A percentile compares a stretch with the other conserved stretches of the same genome.
Evolutionary conservation across 1,140 invertebrate species (phyloP).

Genomic region (Drosophila ercepeae): DNA sequence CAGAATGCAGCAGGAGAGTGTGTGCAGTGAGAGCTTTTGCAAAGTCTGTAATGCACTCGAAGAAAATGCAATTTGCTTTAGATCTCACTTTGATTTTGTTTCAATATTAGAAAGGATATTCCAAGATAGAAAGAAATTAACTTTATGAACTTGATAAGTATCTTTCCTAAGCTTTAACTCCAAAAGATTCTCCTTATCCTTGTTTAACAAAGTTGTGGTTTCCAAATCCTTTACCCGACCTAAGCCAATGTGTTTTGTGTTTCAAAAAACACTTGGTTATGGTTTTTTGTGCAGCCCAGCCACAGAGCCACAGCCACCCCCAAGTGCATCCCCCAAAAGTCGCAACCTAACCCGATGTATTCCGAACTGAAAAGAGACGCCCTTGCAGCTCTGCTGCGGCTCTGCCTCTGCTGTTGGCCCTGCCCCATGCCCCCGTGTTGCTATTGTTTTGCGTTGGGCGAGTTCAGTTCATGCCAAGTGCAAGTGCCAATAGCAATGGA

Average conservation of each 20-base stretch:
- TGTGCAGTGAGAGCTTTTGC: slow-evolving; percentile 16
- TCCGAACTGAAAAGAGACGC: slow-evolving; percentile 52
- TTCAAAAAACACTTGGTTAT: slow-evolving; percentile 15
- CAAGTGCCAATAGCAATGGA: slow-evolving; percentile 65
- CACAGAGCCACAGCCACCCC: slow-evolving; percentile 39
- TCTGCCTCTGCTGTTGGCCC: slow-evolving; percentile 17
- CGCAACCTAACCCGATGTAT: slow-evolving; percentile 9
- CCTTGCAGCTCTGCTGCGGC: slow-evolving; percentile 58
- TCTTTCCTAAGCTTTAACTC: no score
- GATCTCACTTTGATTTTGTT: background rate
- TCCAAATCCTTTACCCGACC: slow-evolving; percentile 12
- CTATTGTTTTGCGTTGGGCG: slow-evolving; percentile 54
- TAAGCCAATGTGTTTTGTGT: slow-evolving; percentile 29
- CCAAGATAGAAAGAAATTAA: no score
- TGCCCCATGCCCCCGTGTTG: slow-evolving; percentile 30
- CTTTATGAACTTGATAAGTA: no score
- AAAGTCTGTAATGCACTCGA: slow-evolving; percentile 36
- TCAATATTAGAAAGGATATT: background rate
- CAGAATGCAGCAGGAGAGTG: slow-evolving; percentile 21
- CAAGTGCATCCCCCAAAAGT: slow-evolving; percentile 5
- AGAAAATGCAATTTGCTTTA: background rate
- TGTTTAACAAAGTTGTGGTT: no score
- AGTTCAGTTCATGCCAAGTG: slow-evolving; percentile 75
- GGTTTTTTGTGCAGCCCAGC: slow-evolving; percentile 12
- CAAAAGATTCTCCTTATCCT: no score